Evolutionary conservation across 2,113 vertebrate genomes (phyloP).

Genomic region (Protobothrops mucrosquamatus): DNA sequence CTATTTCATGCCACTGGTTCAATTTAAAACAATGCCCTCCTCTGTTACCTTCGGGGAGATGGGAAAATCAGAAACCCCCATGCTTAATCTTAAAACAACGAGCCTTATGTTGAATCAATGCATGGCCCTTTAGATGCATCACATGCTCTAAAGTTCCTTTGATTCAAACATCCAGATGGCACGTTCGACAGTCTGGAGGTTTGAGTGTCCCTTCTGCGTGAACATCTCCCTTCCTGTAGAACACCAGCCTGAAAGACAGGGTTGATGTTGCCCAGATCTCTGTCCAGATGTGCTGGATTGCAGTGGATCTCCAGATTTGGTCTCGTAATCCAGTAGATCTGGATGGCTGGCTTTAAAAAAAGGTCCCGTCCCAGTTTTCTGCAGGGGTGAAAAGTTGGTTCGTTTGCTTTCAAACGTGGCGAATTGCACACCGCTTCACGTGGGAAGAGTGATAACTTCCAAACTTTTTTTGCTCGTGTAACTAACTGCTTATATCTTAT

Average conservation of each 20-base stretch:
- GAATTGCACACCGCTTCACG: background rate
- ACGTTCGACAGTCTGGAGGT: background rate
- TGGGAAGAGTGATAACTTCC: background rate
- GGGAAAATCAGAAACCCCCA: background rate
- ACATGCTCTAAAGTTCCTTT: background rate
- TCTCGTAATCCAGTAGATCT: background rate
- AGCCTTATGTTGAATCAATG: background rate
- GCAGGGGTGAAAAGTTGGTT: too few species aligned
- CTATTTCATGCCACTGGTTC: background rate
- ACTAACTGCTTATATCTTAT: background rate
- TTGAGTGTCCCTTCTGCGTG: background rate
- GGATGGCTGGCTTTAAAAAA: too few species aligned
- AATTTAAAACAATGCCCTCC: background rate
- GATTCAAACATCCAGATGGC: too few species aligned
- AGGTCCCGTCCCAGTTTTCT: background rate
- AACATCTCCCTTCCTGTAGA: background rate
- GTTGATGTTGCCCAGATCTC: too few species aligned
- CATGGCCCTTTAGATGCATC: background rate
- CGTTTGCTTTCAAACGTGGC: background rate
- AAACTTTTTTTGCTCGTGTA: background rate
- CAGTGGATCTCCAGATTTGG: background rate
- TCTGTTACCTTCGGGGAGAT: too few species aligned
- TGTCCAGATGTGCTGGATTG: background rate
- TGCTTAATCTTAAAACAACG: background rate
- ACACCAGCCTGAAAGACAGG: too few species aligned